Percentiles rank a stretch among this genome's conserved stretches.
Conservation (phyloP, 2,888 invertebrate species). For the Gisinianus flammeolus region DNA sequence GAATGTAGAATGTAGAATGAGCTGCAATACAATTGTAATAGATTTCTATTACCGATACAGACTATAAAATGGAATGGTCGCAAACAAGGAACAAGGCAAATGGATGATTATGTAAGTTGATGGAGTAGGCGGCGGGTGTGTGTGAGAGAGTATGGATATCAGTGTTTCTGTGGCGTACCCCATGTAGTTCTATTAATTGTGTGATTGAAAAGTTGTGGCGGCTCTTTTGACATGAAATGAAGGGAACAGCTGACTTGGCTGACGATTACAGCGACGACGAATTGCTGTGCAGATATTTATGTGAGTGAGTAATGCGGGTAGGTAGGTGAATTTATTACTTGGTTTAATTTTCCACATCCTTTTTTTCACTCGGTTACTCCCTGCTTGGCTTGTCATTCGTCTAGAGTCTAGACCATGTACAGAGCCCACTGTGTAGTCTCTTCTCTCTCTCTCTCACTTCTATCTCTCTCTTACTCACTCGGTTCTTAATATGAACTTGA, state of each 20-base stretch:
- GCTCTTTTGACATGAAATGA: slow-evolving; percentile 45
- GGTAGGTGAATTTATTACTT: slow-evolving; percentile 30
- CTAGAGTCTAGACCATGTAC: background rate
- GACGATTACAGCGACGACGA: slow-evolving; percentile 9
- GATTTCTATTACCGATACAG: too few species aligned
- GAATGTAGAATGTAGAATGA: too few species aligned
- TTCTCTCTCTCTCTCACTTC: background rate
- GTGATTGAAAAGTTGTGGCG: slow-evolving; percentile 38
- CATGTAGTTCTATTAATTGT: slow-evolving; percentile 38
- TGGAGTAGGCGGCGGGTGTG: too few species aligned
- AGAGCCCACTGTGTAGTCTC: too few species aligned
- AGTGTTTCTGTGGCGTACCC: too few species aligned
- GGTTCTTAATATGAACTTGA: too few species aligned
- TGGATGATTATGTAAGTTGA: too few species aligned
- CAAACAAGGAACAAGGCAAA: too few species aligned
- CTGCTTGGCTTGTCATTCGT: background rate
- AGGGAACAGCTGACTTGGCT: slow-evolving; percentile 52
- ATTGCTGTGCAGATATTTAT: slow-evolving; percentile 27
- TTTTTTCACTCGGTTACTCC: slow-evolving; percentile 12
- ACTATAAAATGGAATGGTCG: too few species aligned
- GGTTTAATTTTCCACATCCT: slow-evolving; percentile 25
- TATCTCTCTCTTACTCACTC: too few species aligned
- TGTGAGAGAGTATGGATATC: too few species aligned
- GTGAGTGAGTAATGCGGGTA: slow-evolving; percentile 13
- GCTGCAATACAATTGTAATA: too few species aligned